Base-by-base conservation (phyloP, 2,113 vertebrate species). In the Anseranas semipalmata region DNA sequence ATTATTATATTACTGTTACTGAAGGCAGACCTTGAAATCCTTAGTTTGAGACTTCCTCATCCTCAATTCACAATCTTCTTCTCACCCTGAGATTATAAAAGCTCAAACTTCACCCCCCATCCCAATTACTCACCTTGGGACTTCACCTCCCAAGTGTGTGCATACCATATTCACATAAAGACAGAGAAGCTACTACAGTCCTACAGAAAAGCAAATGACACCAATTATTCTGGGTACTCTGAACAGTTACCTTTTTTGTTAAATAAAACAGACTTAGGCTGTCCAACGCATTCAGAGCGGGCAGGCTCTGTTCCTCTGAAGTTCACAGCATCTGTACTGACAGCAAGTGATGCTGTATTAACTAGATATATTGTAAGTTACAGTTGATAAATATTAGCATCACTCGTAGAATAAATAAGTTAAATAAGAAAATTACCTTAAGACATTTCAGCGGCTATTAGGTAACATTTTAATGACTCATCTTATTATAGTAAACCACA, bases 391-490 rank as follows among this genome's bases (percentile, higher is more conserved):
- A 77, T 32, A 81, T 0, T 5, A 90, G 62, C 63, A 89, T 48
- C 14, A 10, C 46, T 95, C 87, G 78, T 41, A 76, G 85, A 85
- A 89, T 45, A 86, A 94, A 20, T 17, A 85, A 82, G 12, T 80
- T 85, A 78, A 93, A 87, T 53, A 86, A 58, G 66, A 95, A 94
- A 92, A 94, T 62, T 59, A 93, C 60, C 56, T 84, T 63, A 89
- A 86, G 66, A 91, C 71, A 82, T 84, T 89, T 90, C 86, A 88
- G 63, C 17, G 83, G 75, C 1, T 0, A 91, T 93, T 68, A 94
- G 66, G 87, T 77, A 97, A 92, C 46, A 60, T 74, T 94, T 91
- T 65, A 74, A 73, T 96, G 92, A 95, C 75, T 96, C 97, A 90
- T 92, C 52, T 65, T 78, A 93, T 87, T 89, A 78, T 4, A 84